These are phyloP conservation scores for Andrena bucephala DNA, from an alignment of 2,888 invertebrate species.

Conservation along the genomic window DNA sequence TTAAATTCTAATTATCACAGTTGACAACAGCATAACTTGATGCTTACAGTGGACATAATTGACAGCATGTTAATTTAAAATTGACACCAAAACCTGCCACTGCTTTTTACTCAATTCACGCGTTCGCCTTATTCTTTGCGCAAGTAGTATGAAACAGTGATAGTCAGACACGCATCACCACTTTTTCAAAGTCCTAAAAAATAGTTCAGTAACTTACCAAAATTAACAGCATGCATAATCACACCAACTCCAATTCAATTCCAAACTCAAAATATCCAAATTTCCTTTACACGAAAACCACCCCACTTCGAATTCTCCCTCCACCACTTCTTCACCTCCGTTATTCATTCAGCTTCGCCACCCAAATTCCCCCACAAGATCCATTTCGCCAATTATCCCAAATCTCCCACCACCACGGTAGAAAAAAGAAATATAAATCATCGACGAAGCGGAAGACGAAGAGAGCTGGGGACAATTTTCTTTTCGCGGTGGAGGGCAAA, in stretches of 20 bases:
- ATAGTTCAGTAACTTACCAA: not conserved
- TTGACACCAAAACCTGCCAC: not conserved
- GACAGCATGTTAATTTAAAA: not conserved
- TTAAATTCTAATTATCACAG: not conserved
- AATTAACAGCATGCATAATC: too few species aligned
- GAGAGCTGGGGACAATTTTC: conserved; percentile 3
- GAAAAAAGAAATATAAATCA: not conserved
- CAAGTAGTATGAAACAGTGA: not conserved
- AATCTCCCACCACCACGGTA: not conserved
- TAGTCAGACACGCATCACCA: not conserved
- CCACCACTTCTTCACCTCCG: too few species aligned
- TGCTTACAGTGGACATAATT: not conserved
- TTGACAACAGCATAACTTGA: not conserved
- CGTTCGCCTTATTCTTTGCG: not conserved
- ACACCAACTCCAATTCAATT: too few species aligned
- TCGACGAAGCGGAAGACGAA: not conserved
- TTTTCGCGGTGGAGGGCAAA: not conserved
- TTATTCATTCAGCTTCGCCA: too few species aligned
- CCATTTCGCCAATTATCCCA: not conserved
- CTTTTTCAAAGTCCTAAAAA: not conserved
- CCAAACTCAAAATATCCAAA: too few species aligned
- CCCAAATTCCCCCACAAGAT: too few species aligned
- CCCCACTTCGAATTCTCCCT: too few species aligned
- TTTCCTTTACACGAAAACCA: too few species aligned
- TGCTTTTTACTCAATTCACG: not conserved